These are phyloP conservation scores for Hirtodrosophila cameraria DNA, from an alignment of 2,888 invertebrate species.

Conservation along the genomic window DNA sequence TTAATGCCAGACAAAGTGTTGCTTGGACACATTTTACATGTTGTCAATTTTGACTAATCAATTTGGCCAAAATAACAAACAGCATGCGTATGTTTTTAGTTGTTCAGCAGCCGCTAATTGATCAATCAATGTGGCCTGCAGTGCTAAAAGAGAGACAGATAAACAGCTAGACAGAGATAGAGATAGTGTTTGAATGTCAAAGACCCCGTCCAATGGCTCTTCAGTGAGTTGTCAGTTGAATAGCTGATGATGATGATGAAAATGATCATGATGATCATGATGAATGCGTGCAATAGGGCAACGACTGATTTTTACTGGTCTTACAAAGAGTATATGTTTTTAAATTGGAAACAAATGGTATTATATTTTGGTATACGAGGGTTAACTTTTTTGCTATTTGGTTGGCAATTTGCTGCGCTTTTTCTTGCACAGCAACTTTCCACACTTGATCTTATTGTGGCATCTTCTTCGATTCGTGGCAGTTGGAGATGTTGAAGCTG, in stretches of 20 bases:
- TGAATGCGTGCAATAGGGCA: background rate
- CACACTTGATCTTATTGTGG: slow-evolving; percentile 7
- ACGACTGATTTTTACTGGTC: slow-evolving; percentile 25
- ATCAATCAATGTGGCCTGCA: slow-evolving; percentile 32
- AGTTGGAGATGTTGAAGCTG: background rate
- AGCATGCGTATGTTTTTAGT: slow-evolving; percentile 9
- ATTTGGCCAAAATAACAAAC: slow-evolving; percentile 9
- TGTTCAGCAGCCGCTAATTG: slow-evolving; percentile 28
- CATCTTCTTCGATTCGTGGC: background rate
- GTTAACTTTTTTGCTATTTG: background rate
- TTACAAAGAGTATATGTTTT: background rate
- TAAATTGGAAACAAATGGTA: background rate
- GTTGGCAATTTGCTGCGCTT: slow-evolving; percentile 7
- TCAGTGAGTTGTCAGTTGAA: background rate
- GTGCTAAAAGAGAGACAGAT: background rate
- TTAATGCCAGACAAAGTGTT: slow-evolving; percentile 8
- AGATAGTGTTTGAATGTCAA: slow-evolving; percentile 9
- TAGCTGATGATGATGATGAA: background rate
- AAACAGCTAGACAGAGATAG: too few relatives aligned
- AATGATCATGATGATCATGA: background rate
- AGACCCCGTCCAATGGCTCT: slow-evolving; percentile 7
- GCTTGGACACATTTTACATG: slow-evolving; percentile 12
- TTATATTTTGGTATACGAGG: too few relatives aligned
- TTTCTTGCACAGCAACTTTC: slow-evolving; percentile 14
- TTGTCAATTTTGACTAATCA: slow-evolving; percentile 20